Base-by-base conservation (phyloP, 2,113 vertebrate genomes). In the Sander vitreus region DNA sequence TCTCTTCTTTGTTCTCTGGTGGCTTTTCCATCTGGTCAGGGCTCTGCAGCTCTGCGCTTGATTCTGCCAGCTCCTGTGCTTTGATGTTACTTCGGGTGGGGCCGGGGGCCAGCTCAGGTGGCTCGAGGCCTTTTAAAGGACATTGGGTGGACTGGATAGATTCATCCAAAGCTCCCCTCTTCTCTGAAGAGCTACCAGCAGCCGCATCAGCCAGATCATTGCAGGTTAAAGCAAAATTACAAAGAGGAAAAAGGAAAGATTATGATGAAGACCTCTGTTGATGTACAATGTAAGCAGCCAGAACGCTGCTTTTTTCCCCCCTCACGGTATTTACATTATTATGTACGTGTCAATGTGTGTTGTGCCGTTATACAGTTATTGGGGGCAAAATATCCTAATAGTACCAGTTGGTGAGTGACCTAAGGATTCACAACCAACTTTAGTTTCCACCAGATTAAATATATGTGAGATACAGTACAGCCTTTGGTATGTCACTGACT, bases 151-250 rank as follows among this genome's bases (percentile, higher is more conserved):
- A 48, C 54, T 64, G 71, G 7, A 15, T n/a, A 19, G 90, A 47
- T 6, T 69, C 71, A 23, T 85, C 54, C 15, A 25, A 19, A 50
- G 45, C 5, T 50, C 0, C 13, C 18, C 3, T 91, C 11, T 73
- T 86, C 43, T 88, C 84, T 10, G 67, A 53, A 0, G 89, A 91
- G n/a, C 91, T 93, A 27, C 21, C 0, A 70, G n/a, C 11, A 62
- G 21, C 14, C 60, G 66, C 0, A 45, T 6, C 8, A 73, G 33
- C n/a, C 47, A 60, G 25, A 76, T n/a, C n/a, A 53, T 2, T 19
- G 0, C 9, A 69, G 14, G 13, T 78, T 45, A 25, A 25, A 55
- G 8, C 7, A 0, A 55, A 0, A 74, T 63, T 7, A 16, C 19
- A 48, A 23, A 62, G 16, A 54, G 19, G 19, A 57, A n/a, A 43